A percentile compares a stretch with the other conserved stretches of the same genome.
These are phyloP conservation scores for Pardalotus punctatus DNA, from an alignment of 2,113 vertebrate species.

Conservation along the genomic window DNA sequence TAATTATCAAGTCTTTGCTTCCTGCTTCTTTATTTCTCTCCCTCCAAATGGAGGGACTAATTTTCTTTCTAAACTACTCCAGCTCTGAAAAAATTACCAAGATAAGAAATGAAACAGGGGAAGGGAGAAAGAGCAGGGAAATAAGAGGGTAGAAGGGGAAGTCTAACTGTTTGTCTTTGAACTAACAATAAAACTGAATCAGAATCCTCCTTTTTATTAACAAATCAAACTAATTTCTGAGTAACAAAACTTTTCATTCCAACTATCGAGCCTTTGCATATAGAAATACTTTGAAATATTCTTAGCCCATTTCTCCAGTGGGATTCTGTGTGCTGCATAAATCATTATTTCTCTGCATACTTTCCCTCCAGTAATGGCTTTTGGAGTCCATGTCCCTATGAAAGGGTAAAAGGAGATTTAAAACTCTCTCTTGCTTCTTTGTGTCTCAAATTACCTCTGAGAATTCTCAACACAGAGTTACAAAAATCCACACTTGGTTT, in stretches of 20 bases:
- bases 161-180: not conserved
- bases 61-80: not conserved
- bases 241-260: not conserved
- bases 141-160: not conserved
- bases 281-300: not conserved
- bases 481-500: not conserved
- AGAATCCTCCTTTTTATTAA: not conserved
- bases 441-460: not conserved
- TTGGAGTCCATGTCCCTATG: not conserved
- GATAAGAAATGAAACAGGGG: not conserved
- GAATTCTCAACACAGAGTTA: not conserved
- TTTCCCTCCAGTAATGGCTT: not conserved
- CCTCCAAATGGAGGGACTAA: not conserved
- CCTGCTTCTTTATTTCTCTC: not conserved
- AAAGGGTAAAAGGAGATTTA: not conserved
- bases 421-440: not conserved
- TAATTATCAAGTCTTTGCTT: not conserved
- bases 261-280: not conserved
- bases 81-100: not conserved
- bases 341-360: not conserved
- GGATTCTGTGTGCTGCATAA: not conserved
- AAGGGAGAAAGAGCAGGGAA: not conserved
- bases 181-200: slow-evolving; percentile 1
- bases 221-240: not conserved
- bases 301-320: not conserved